Evolutionary conservation across 2,888 invertebrate species (phyloP), one percentile per base, ranked within the genome.

Genomic region (Papilio elwesi): DNA sequence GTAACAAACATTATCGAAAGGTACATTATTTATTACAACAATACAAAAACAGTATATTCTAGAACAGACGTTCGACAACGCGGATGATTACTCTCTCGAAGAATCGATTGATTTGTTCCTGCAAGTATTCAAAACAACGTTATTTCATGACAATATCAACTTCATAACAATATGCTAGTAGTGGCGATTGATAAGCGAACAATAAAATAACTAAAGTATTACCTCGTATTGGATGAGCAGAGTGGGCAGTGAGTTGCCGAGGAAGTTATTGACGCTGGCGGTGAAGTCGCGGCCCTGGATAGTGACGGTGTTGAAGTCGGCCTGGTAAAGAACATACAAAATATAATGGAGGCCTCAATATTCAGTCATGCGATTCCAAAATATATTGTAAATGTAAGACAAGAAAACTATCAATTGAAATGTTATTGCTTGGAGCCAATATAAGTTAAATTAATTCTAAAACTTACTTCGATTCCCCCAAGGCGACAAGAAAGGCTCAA

Each of bases 381-480:
- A 26, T 26, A 2, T 1, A 26, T 26, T 26, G 26, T 2, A 26
- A 26, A 26, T 26, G 26, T 26, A 26, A 26, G 4, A 26, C 4
- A 26, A 26, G 26, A 26, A 26, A 26, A 26, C 26, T 26, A 26
- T 26, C 26, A 26, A 26, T 26, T 26, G n/a, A n/a, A n/a, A n/a
- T n/a, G n/a, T n/a, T 26, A 26, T 26, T 26, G 26, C 26, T 26
- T 26, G 26, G 26, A 26, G 26, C 26, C 4, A 26, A 26, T 26
- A 4, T 26, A 26, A 26, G 26, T 26, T 26, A 26, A 12, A 36
- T 55, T 43, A 43, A 43, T 43, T 7, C 43, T 43, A 6, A 5
- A n/a, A 57, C 57, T 59, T 38, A 59, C 59, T 62, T 62, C 59
- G 10, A 62, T 62, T 43, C 59, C 59, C 15, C 59, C 59, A 62